phyloP scores from a whole-genome alignment of 2,113 vertebrate genomes.

The Smithornis capensis region DNA sequence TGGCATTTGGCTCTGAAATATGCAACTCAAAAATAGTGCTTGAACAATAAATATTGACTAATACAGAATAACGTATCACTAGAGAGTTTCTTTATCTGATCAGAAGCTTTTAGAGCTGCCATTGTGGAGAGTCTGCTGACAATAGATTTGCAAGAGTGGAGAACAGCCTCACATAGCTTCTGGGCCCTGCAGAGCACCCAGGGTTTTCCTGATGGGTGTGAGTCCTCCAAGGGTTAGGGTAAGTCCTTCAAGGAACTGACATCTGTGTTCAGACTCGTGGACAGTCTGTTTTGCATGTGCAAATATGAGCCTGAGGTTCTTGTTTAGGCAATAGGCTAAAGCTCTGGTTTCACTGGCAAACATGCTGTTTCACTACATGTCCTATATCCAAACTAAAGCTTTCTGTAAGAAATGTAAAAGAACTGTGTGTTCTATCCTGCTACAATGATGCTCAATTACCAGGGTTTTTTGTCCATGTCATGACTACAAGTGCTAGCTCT shows the following conservation, averaged over 20 bases:
- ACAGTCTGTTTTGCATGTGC: neutral
- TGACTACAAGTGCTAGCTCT: neutral
- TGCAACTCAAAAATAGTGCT: neutral
- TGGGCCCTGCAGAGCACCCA: neutral
- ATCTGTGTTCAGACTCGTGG: neutral
- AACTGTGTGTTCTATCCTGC: neutral
- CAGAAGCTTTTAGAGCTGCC: constrained; percentile 28
- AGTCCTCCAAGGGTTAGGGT: neutral
- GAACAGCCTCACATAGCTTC: neutral
- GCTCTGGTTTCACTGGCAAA: neutral
- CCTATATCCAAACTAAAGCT: neutral
- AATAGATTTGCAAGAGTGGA: neutral
- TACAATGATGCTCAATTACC: neutral
- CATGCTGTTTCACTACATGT: neutral
- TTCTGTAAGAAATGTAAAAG: neutral
- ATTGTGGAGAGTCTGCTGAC: neutral
- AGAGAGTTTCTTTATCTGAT: neutral
- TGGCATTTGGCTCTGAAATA: constrained; percentile 6
- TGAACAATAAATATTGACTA: constrained; percentile 38
- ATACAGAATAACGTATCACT: neutral
- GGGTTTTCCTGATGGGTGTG: neutral
- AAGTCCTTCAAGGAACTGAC: neutral
- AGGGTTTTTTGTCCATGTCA: accelerated
- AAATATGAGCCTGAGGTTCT: neutral
- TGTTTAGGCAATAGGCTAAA: neutral